These are phyloP conservation scores for Phyllotis vaccarum DNA, from an alignment of 2,797 vertebrate species.

Conservation along the genomic window DNA sequence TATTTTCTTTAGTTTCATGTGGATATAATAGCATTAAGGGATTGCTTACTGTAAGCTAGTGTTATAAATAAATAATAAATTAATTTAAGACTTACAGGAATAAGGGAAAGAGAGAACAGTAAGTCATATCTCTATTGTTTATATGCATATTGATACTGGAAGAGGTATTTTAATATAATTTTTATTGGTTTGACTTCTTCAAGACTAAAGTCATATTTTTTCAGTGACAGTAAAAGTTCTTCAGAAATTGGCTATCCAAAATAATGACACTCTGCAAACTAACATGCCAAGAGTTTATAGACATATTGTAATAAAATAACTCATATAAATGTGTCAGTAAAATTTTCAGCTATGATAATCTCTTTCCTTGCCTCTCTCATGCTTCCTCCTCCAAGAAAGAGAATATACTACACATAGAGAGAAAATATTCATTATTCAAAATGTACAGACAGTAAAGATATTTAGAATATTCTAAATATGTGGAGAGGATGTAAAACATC, in stretches of 20 bases:
- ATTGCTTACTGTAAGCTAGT: conserved; percentile 48
- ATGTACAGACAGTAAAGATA: neutral
- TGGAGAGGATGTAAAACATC: neutral
- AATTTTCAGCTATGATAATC: neutral
- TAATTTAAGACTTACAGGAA: conserved; percentile 29
- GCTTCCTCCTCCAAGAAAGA: neutral
- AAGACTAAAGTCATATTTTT: conserved; percentile 4
- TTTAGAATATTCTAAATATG: neutral
- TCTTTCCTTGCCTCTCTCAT: neutral
- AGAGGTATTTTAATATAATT: conserved; percentile 4
- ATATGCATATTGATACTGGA: neutral
- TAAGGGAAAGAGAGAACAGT: neutral
- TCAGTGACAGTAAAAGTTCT: conserved; percentile 23
- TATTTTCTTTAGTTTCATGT: conserved; percentile 28
- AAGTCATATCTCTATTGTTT: neutral
- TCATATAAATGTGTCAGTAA: neutral
- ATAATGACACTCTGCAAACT: neutral
- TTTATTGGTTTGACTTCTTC: conserved; percentile 31
- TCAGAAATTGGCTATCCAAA: neutral
- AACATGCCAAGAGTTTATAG: neutral
- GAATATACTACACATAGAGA: neutral
- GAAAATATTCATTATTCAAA: neutral
- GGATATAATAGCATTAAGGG: neutral
- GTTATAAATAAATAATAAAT: conserved; percentile 47
- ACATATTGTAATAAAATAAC: neutral